Conservation (phyloP, 2,888 invertebrate genomes). For the Metellina segmentata region DNA sequence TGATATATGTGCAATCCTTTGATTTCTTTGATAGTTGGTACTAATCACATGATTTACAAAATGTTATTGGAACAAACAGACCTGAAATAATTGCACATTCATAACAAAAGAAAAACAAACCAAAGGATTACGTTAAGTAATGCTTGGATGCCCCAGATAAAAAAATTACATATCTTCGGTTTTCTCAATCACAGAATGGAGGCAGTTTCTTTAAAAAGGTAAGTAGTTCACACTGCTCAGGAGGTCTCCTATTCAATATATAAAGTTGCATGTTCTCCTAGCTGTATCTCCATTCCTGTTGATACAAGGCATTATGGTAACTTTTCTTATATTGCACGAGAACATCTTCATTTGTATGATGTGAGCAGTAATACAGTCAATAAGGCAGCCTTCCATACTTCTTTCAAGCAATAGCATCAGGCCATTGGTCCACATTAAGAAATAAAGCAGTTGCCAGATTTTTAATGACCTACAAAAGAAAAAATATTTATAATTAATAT, state of each 20-base stretch:
- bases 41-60: slow-evolving; percentile 61
- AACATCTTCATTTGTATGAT: slow-evolving; percentile 23
- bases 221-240: slow-evolving; percentile 64
- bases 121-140: slow-evolving; percentile 73
- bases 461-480: slow-evolving; percentile 38
- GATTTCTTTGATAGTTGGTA: slow-evolving; percentile 60
- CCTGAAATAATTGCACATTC: slow-evolving; percentile 74
- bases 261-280: slow-evolving; percentile 55
- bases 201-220: slow-evolving; percentile 50
- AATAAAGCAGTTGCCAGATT: slow-evolving; percentile 68
- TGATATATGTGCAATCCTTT: slow-evolving; percentile 74
- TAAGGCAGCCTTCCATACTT: slow-evolving; percentile 75
- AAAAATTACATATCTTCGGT: slow-evolving; percentile 71
- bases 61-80: slow-evolving; percentile 54
- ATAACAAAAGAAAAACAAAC: slow-evolving; percentile 66
- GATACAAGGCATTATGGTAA: slow-evolving; percentile 68
- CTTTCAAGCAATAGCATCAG: slow-evolving; percentile 75
- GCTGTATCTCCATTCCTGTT: slow-evolving; percentile 35
- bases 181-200: slow-evolving; percentile 71
- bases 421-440: slow-evolving; percentile 74
- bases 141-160: slow-evolving; percentile 68
- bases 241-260: slow-evolving; percentile 11
- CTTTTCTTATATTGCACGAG: slow-evolving; percentile 51
- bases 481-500: too few relatives aligned
- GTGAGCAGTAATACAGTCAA: slow-evolving; percentile 67